Conservation (phyloP, 2,888 invertebrate genomes). For the Aphidoletes aphidimyza region DNA sequence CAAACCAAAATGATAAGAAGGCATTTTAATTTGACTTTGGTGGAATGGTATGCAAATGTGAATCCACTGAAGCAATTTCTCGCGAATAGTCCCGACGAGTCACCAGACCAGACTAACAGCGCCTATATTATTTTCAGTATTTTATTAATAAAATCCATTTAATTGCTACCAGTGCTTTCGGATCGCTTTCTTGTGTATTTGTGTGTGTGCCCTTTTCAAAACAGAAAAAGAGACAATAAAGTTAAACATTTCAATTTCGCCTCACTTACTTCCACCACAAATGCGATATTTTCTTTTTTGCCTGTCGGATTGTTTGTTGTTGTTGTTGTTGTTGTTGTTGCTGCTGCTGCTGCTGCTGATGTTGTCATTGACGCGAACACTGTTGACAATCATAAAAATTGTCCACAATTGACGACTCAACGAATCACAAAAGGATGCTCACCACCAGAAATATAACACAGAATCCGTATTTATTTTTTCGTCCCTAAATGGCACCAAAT, state of each 20-base stretch:
- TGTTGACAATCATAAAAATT: slow-evolving; percentile 14
- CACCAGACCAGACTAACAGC: not conserved
- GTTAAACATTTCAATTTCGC: slow-evolving; percentile 16
- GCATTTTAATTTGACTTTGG: not conserved
- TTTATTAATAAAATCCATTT: slow-evolving; percentile 15
- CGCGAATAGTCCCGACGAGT: not conserved
- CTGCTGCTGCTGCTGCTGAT: too few species aligned
- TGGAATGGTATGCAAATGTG: not conserved
- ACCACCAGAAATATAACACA: too few species aligned
- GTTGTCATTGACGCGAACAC: not conserved
- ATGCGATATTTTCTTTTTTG: too few species aligned
- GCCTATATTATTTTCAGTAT: not conserved
- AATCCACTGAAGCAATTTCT: not conserved
- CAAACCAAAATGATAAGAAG: not conserved
- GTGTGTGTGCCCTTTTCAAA: not conserved
- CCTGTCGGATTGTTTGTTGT: not conserved
- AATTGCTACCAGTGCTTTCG: not conserved
- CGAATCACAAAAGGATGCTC: too few species aligned
- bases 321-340: too few species aligned
- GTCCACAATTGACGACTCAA: not conserved
- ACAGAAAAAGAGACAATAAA: not conserved
- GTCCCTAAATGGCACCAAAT: too few species aligned
- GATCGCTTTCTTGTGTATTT: not conserved
- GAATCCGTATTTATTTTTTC: too few species aligned
- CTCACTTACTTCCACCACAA: not conserved